These are phyloP conservation scores for Strix aluco DNA, from an alignment of 2,113 vertebrate genomes.

Conservation along the genomic window DNA sequence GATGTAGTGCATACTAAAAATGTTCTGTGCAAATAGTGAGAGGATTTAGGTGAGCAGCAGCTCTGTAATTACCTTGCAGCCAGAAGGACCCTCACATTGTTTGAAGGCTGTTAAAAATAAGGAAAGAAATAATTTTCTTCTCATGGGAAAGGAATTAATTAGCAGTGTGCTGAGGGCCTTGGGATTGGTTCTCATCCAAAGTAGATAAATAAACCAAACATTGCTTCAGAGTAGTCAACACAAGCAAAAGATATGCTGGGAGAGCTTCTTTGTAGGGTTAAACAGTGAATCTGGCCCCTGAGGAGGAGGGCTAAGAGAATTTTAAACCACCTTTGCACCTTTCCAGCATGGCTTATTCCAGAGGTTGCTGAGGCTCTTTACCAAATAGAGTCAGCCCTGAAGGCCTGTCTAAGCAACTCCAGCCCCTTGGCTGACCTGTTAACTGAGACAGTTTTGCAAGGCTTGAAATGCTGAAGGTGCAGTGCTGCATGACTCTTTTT, in stretches of 20 bases:
- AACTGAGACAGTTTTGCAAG: neutral
- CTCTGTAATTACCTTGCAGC: conserved; percentile 60
- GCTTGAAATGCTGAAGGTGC: neutral
- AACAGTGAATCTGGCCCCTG: neutral
- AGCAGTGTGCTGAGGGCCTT: neutral
- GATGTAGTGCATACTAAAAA: conserved; percentile 28
- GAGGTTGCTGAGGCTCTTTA: neutral
- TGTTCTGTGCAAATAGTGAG: neutral
- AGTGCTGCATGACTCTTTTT: neutral
- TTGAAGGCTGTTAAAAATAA: conserved; percentile 49
- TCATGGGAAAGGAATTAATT: conserved; percentile 50
- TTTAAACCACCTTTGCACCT: neutral
- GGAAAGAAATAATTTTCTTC: conserved; percentile 39
- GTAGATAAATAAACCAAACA: conserved; percentile 35
- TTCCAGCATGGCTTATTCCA: neutral
- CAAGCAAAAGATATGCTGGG: fast-evolving
- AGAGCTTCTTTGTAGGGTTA: neutral
- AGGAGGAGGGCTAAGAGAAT: neutral
- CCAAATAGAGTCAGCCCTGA: neutral
- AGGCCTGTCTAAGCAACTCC: neutral
- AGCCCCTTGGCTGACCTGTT: neutral
- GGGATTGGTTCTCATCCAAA: conserved; percentile 24
- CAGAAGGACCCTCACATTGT: conserved; percentile 26
- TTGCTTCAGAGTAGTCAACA: neutral
- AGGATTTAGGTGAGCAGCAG: conserved; percentile 44